Evolutionary conservation across 2,113 vertebrate genomes (phyloP), one percentile per base, ranked within the genome.

Genomic region (Piaya cayana): DNA sequence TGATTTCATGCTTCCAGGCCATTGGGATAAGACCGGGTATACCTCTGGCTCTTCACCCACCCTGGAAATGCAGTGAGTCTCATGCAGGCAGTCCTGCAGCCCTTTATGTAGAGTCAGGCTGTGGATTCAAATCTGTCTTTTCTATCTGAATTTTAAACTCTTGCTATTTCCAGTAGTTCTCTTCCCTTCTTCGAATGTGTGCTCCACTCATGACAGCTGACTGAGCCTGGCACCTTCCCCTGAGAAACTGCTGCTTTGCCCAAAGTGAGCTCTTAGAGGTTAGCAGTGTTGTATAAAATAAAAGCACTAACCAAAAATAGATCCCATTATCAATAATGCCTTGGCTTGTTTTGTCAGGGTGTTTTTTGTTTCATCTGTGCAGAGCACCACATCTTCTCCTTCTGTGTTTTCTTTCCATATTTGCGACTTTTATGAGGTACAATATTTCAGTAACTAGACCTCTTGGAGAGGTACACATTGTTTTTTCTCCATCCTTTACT

Each of bases 21-120:
- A 27, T 3, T 1, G 34, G 32, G 6, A 23, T 8, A 53, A n/a
- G 55, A 43, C 3, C 1, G 4, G 88, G 53, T 0, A 0, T 8
- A n/a, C 39, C 39, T 50, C 39, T 29, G 27, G 15, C 27, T 70
- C 36, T 79, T 83, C 36, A 82, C 20, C 13, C 12, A 11, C 20
- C 30, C 25, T 64, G 58, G 36, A 12, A 26, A 2, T 64, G 49
- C 1, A 1, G 17, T 26, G 29, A 0, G 0, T 16, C 43, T 69
- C 5, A 0, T 60, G 18, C 21, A 15, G 34, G 3, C 11, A 10
- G 11, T 89, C 26, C 34, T 1, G 3, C 22, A 75, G 22, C 21
- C 47, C 29, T 37, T 23, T 26, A 17, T 50, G 47, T 42, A 39
- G 30, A 84, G 37, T 59, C 47, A 43, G 15, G 23, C 16, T 68